These are phyloP conservation scores for Notodonta dromedarius DNA, from an alignment of 2,888 invertebrate species.

Conservation along the genomic window DNA sequence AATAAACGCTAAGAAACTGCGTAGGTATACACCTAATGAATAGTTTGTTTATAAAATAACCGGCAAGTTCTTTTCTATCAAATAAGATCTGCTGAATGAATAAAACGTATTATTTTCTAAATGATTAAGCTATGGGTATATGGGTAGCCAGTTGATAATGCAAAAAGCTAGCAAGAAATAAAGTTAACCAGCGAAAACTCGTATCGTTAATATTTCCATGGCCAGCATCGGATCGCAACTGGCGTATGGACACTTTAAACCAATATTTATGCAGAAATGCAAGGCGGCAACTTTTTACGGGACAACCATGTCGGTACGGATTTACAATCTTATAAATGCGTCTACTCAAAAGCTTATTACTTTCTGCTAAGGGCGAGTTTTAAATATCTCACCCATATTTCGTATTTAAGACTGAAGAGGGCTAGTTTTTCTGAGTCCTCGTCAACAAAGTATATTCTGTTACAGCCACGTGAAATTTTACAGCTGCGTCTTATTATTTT, in stretches of 20 bases:
- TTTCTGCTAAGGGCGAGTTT: slow-evolving; percentile 33
- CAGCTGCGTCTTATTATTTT: slow-evolving; percentile 59
- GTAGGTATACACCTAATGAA: not conserved
- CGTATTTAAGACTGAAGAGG: slow-evolving; percentile 31
- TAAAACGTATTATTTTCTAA: not conserved
- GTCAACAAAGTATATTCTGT: slow-evolving; percentile 56
- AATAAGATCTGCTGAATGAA: not conserved
- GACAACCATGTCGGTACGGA: slow-evolving; percentile 48
- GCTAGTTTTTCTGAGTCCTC: slow-evolving; percentile 55
- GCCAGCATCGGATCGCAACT: slow-evolving; percentile 45
- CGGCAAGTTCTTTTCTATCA: not conserved
- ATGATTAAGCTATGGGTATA: not conserved
- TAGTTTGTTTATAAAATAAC: not conserved
- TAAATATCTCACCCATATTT: slow-evolving; percentile 24
- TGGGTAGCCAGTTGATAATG: not conserved
- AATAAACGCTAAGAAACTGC: not conserved
- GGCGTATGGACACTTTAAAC: slow-evolving; percentile 49
- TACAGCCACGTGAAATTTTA: slow-evolving; percentile 55
- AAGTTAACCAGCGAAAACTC: slow-evolving; percentile 27
- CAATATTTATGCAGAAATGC: slow-evolving; percentile 71
- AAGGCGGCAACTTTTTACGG: slow-evolving; percentile 62
- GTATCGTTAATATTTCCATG: slow-evolving; percentile 40
- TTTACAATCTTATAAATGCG: slow-evolving; percentile 36
- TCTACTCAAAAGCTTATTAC: slow-evolving; percentile 22
- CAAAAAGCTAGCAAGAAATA: slow-evolving; percentile 32